Conservation (phyloP, 2,888 invertebrate genomes). For the Bursaphelenchus okinawaensis region DNA sequence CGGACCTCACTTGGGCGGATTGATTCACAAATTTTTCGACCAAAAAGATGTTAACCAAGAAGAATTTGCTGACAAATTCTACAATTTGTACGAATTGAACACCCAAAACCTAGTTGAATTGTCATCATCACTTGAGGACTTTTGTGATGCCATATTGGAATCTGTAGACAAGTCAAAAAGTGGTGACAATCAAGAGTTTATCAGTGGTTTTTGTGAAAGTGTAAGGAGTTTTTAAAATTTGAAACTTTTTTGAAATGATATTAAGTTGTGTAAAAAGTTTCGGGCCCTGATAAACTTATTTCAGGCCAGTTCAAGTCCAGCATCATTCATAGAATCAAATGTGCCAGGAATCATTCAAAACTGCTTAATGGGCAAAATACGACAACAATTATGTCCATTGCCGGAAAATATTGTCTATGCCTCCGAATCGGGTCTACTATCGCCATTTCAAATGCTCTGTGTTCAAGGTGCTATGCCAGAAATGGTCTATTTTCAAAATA, state of each 20-base stretch:
- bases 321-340: background rate
- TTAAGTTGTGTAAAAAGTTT: background rate
- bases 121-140: background rate
- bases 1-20: background rate
- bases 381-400: background rate
- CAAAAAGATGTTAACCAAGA: background rate
- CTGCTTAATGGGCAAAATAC: background rate
- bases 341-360: background rate
- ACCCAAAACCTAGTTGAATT: background rate
- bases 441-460: constrained; percentile 44
- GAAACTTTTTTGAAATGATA: background rate
- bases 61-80: background rate
- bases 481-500: constrained; percentile 33
- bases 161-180: background rate
- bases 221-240: background rate
- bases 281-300: no score
- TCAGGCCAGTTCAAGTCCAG: background rate
- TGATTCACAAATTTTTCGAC: background rate
- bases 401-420: constrained; percentile 4
- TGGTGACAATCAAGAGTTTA: background rate
- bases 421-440: constrained; percentile 38
- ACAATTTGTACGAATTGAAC: background rate
- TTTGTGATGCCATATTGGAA: constrained; percentile 1
- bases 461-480: constrained; percentile 38
- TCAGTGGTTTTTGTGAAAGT: background rate